Percentiles rank a stretch among this genome's conserved stretches.
Evolutionary conservation across 1,140 invertebrate genomes (phyloP).

Genomic region (Panagrolaimus sp.): DNA sequence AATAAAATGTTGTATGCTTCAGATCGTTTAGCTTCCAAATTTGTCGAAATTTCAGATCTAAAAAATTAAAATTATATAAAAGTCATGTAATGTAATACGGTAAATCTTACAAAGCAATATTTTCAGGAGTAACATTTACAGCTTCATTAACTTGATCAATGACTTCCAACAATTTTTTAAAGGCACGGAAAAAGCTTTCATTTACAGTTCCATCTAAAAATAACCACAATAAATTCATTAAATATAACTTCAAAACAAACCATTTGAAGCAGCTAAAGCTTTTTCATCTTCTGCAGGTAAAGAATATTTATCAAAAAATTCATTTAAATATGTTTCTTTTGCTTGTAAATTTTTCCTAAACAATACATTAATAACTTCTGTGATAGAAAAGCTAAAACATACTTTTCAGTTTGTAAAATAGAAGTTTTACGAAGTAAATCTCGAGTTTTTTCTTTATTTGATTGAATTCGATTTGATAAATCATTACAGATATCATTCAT

Average conservation of each 20-base stretch:
- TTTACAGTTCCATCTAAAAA: constrained; percentile 35
- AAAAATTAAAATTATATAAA: constrained; percentile 13
- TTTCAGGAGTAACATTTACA: constrained; percentile 40
- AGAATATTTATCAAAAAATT: constrained; percentile 52
- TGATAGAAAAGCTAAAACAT: constrained; percentile 17
- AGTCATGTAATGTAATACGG: not conserved
- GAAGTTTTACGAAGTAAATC: constrained; percentile 50
- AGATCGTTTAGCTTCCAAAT: constrained; percentile 40
- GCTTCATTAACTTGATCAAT: constrained; percentile 35
- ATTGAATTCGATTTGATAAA: constrained; percentile 48
- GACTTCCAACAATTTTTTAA: constrained; percentile 31
- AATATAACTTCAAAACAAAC: not conserved
- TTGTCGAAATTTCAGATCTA: constrained; percentile 41
- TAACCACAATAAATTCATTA: not conserved
- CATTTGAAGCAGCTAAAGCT: constrained; percentile 20
- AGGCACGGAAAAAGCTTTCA: constrained; percentile 34
- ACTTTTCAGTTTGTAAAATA: constrained; percentile 52
- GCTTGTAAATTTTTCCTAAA: constrained; percentile 38
- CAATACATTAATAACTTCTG: not conserved
- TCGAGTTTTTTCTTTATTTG: constrained; percentile 53
- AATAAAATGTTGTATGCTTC: constrained; percentile 42
- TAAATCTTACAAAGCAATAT: constrained; percentile 43
- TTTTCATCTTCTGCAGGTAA: constrained; percentile 43
- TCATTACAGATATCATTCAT: constrained; percentile 55
- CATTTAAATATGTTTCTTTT: constrained; percentile 48